Evolutionary conservation across 2,797 vertebrate species (phyloP), one percentile per base, ranked within the genome.

Genomic region (Caiman crocodilus): DNA sequence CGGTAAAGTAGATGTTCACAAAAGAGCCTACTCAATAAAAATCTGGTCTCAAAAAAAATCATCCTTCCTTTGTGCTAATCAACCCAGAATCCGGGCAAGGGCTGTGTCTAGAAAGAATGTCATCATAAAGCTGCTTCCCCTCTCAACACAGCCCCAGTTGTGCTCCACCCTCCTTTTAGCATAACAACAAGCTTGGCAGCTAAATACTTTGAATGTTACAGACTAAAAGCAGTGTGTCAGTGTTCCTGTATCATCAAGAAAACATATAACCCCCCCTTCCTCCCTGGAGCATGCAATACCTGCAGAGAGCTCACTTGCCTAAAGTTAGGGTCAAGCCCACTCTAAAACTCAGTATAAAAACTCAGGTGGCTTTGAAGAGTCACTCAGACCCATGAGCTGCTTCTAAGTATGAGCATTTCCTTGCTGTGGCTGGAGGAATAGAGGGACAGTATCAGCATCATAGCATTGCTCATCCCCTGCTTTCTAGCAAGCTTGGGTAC

Each of bases 171-270:
- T 32, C 26, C 1, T 14, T 20, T 9, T 73, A 82, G 21, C 25
- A 75, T 63, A 32, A 71, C 1, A 25, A 89, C n/a, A 23, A 85
- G 71, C 3, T 35, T 12, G 15, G 73, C 50, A 42, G 61, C 18
- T 32, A 25, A 56, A 65, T 4, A 0, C 1, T 10, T 18, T 23
- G 2, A 6, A 0, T 4, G 2, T 61, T 32, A 30, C 30, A 61
- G 28, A 69, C 30, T 7, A 35, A 15, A 63, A 55, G 56, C 0
- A 2, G 5, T 6, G n/a, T 2, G 32, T n/a, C 30, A 32, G 28
- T 2, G 3, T 32, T 11, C 9, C 17, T 67, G 65, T 67, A 30
- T 12, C n/a, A 32, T 20, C n/a, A 50, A 30, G n/a, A 18, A 18
- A 6, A 67, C 32, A 67, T 12, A 10, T 21, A 69, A 35, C 11